A percentile compares a stretch with the other conserved stretches of the same genome.
phyloP scores from a whole-genome alignment of 2,888 invertebrate genomes.

The Mactromeris polynyma region DNA sequence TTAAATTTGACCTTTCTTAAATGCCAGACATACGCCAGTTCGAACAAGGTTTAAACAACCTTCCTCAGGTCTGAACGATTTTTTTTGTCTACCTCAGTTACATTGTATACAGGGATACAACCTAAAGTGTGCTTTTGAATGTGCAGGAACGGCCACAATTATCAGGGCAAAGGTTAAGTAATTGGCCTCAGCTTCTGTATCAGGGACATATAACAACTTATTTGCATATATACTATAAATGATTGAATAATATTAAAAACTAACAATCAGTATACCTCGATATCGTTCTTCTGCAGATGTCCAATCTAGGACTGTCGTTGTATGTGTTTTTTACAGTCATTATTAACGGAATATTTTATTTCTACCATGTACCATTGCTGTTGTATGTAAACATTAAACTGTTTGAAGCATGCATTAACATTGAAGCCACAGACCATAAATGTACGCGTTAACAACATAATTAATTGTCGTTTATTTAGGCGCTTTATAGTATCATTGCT shows the following conservation, averaged over 20 bases:
- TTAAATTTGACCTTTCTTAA: not conserved
- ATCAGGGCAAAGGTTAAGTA: slow-evolving; percentile 36
- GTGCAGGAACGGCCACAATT: slow-evolving; percentile 23
- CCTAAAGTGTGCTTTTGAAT: slow-evolving; percentile 43
- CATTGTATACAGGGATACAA: slow-evolving; percentile 39
- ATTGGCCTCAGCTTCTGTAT: slow-evolving; percentile 35
- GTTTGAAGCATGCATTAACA: not conserved
- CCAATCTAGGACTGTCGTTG: not conserved
- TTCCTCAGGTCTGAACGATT: slow-evolving; percentile 25
- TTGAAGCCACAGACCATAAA: not conserved
- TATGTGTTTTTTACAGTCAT: not conserved
- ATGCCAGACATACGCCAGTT: slow-evolving; percentile 15
- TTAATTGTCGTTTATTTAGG: no score
- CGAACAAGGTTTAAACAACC: slow-evolving; percentile 27
- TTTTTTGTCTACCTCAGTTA: slow-evolving; percentile 40
- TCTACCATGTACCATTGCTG: slow-evolving; percentile 3
- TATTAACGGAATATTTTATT: not conserved
- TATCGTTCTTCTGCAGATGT: not conserved
- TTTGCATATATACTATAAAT: slow-evolving; percentile 37
- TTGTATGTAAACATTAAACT: not conserved
- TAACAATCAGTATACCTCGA: slow-evolving; percentile 35
- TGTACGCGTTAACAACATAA: no score
- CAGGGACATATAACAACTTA: slow-evolving; percentile 33
- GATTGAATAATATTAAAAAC: slow-evolving; percentile 21
- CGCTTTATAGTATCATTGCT: no score